Evolutionary conservation across 2,888 invertebrate species (phyloP).

Genomic region (Pediacus dermestoides): DNA sequence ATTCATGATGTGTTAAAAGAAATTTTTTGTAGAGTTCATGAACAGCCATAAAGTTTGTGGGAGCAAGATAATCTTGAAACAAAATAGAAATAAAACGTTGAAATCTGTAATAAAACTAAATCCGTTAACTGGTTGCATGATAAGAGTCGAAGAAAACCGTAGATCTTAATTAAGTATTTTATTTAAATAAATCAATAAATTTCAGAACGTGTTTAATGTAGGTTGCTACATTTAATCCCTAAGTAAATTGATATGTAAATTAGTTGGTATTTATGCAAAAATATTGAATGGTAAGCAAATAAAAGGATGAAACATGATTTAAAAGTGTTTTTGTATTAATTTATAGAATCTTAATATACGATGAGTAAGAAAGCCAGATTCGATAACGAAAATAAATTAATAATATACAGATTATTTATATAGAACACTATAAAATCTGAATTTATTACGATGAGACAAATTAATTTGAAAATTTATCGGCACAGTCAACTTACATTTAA

Average conservation of each 20-base stretch:
- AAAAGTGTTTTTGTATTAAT: conserved; percentile 4
- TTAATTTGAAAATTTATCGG: conserved; percentile 28
- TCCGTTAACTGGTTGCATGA: too few relatives aligned
- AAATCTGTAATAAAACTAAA: too few relatives aligned
- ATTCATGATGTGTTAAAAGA: too few relatives aligned
- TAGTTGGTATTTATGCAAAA: conserved; percentile 2
- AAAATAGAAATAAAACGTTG: too few relatives aligned
- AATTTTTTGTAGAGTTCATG: too few relatives aligned
- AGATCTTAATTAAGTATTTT: conserved; percentile 4
- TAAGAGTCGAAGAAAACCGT: too few relatives aligned
- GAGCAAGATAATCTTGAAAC: too few relatives aligned
- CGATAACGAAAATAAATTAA: conserved; percentile 7
- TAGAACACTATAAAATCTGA: conserved; percentile 8
- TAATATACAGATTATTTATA: neutral
- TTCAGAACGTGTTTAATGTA: conserved; percentile 3
- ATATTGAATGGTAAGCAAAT: conserved; percentile 2
- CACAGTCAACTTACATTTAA: conserved; percentile 22
- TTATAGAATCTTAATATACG: conserved; percentile 1
- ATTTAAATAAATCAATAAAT: conserved; percentile 4
- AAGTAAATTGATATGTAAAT: conserved; percentile 5
- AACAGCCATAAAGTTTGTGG: too few relatives aligned
- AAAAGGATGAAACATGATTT: conserved; percentile 2
- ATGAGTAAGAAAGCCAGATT: too few relatives aligned
- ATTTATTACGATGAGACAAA: conserved; percentile 15
- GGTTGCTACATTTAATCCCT: conserved; percentile 4